Conservation (phyloP, 2,113 vertebrate species). For the Thymallus thymallus region DNA sequence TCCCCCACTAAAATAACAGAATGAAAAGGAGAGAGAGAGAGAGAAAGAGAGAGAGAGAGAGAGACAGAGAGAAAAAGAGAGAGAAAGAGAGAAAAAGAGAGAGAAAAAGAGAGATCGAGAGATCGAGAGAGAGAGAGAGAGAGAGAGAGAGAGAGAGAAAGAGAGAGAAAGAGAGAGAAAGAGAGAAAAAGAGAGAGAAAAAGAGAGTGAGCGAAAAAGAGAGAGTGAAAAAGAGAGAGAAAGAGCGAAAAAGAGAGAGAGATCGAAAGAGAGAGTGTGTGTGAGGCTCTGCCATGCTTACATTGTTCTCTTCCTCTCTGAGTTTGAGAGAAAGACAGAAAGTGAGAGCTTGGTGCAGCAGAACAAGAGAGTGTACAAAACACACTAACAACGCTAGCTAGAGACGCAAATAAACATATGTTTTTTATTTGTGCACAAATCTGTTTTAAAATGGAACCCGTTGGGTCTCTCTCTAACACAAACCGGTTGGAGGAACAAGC, state of each 20-base stretch:
- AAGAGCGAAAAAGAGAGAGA: too few relatives aligned
- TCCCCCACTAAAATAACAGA: too few relatives aligned
- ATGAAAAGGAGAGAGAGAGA: not conserved
- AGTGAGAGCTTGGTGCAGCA: not conserved
- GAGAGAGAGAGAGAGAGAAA: not conserved
- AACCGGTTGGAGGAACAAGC: not conserved
- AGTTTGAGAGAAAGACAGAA: conserved; percentile 9
- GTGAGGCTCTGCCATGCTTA: too few relatives aligned
- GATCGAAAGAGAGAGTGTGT: not conserved
- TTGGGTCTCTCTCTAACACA: conserved; percentile 1
- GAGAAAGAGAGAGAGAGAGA: not conserved
- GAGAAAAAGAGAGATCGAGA: too few relatives aligned
- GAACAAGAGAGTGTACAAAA: too few relatives aligned
- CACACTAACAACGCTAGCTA: not conserved
- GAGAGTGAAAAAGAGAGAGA: not conserved
- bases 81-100: not conserved
- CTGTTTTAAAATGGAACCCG: conserved; percentile 2
- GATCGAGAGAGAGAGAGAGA: not conserved
- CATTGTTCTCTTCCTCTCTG: conserved; percentile 12
- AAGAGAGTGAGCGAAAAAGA: not conserved
- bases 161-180: too few relatives aligned
- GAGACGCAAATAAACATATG: conserved; percentile 32
- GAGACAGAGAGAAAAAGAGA: not conserved
- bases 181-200: too few relatives aligned
- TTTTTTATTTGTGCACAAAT: conserved; percentile 15